Base-by-base conservation (phyloP, 1,140 invertebrate genomes). In the Drosophila neocordata region DNA sequence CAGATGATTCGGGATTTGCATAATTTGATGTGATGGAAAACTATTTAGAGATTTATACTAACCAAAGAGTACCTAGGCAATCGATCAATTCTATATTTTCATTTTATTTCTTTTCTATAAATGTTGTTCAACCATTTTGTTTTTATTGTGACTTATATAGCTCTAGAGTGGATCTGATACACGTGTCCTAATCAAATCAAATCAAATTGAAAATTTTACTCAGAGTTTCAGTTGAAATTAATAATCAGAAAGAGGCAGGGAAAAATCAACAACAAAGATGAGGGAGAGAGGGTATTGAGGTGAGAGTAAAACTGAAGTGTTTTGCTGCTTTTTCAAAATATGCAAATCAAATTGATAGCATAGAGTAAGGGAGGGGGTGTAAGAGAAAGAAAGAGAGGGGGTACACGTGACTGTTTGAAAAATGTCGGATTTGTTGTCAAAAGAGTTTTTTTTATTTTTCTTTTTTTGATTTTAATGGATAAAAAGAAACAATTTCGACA, bases 1-100 rank as follows among this genome's bases (percentile, higher is more conserved):
- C 41, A 63, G 27, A 73, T 71, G 69, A 81, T 64, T 64, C 55
- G 48, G 38, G 56, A 76, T 87, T 87, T 82, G 68, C 83, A 78
- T 79, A 79, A 75, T 75, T 75, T 65, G 48, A 57, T 62, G 65
- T 58, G 62, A 77, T 35, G 65, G 56, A 56, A 60, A 56, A 56
- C 53, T 56, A 56, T 34, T 56, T 34, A 34, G 53, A 11, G 18
- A 20, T 5, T 20, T 48, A 31, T 15, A 44, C 13, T 44, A 41
- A 5, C 13, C 0, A 9, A 15, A 2, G n/a, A 41, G 41, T 15
- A 18, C 5, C n/a, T 44, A 2, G 5, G 13, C 7, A 8, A 31
- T 31, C 27, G 27, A 31, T 31, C 27, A 31, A 31, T 31, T 6
- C 27, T 31, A n/a, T n/a, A n/a, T 31, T 31, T 6, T 8, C 12